Evolutionary conservation across 2,888 invertebrate species (phyloP), one percentile per base, ranked within the genome.

Genomic region (Cryptocheilus praepositus): DNA sequence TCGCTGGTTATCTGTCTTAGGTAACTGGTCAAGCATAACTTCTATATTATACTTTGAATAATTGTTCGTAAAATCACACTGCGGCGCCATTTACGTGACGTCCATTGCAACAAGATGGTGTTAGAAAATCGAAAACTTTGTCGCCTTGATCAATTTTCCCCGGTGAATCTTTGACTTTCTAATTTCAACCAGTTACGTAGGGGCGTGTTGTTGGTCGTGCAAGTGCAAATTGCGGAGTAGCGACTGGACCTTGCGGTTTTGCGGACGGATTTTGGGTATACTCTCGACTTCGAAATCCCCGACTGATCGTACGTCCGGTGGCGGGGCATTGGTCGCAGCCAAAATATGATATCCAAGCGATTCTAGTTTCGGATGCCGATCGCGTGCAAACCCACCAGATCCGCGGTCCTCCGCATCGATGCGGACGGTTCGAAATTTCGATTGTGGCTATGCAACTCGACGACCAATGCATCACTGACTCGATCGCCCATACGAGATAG

Each of bases 381-480:
- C 79, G 67, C 59, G 70, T 67, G 79, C 70, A 76, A 76, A 78
- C 76, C 68, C 76, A 67, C 70, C 64, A 56, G 71, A 72, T 76
- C 71, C 76, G 70, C 69, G 77, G 78, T 78, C 67, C 73, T 69
- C 77, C 76, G 73, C 78, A 78, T 73, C 73, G 70, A 65, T 79
- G 74, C 71, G 70, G 69, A 67, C 63, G 74, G 51, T 52, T 61
- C 64, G 71, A 79, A 79, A 79, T 78, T 79, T 76, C 74, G 79
- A 76, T 79, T 79, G 76, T 67, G 79, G 74, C 71, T 71, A 71
- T 71, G 71, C 71, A 70, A 67, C 76, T 76, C 71, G 65, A 68
- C 65, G 76, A 76, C 68, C 73, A 62, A 46, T 55, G 65, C 64
- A 63, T 78, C 75, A 46, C 36, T 44, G 57, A 36, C 36, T 52